Evolutionary conservation across 2,797 vertebrate genomes (phyloP).

Genomic region (Cacajao melanocephalus): DNA sequence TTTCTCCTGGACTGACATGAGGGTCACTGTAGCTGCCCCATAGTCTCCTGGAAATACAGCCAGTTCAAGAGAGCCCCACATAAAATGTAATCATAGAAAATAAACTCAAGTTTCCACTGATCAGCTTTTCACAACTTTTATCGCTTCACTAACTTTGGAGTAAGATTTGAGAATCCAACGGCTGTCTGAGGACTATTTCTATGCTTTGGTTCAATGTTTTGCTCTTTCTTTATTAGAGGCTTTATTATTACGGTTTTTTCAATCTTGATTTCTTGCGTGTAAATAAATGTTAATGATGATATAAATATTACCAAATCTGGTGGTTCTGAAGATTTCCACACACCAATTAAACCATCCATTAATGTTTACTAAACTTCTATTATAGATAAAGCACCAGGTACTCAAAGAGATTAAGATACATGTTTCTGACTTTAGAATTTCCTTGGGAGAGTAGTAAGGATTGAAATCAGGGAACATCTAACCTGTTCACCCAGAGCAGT

Average conservation of each 20-base stretch:
- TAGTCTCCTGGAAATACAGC: not conserved
- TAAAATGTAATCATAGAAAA: not conserved
- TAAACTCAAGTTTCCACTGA: not conserved
- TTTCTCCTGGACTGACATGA: not conserved
- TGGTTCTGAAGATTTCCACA: not conserved
- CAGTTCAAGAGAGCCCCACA: not conserved
- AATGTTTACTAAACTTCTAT: not conserved
- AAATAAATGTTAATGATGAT: not conserved
- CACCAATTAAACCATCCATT: not conserved
- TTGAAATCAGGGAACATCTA: not conserved
- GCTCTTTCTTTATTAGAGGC: not conserved
- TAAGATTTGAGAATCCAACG: not conserved
- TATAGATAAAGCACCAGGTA: not conserved
- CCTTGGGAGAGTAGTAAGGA: not conserved
- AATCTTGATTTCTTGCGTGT: not conserved
- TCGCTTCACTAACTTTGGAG: not conserved
- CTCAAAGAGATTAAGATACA: not conserved
- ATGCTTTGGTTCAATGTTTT: not conserved
- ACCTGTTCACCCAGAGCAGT: not conserved
- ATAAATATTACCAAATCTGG: constrained; percentile 7
- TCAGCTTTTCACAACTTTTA: not conserved
- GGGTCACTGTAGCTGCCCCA: not conserved
- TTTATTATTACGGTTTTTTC: not conserved
- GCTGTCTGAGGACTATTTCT: not conserved
- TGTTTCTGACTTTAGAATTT: not conserved